Conservation (phyloP, 2,888 invertebrate genomes). For the Erynnis tages region DNA sequence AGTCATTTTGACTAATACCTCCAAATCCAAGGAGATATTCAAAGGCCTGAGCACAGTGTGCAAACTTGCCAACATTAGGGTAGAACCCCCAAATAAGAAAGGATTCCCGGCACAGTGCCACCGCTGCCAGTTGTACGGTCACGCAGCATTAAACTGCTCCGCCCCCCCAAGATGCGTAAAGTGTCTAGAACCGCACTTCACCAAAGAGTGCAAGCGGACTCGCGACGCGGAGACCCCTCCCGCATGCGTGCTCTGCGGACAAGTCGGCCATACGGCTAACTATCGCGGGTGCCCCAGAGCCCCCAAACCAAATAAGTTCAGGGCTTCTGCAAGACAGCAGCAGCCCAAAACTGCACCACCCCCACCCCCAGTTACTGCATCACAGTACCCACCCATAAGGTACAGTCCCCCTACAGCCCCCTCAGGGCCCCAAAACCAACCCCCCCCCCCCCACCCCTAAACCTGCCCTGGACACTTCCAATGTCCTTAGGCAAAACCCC, state of each 20-base stretch:
- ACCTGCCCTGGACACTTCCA: too few relatives aligned
- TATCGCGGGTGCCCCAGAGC: slow-evolving; percentile 22
- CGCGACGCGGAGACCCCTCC: not conserved
- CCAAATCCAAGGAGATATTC: not conserved
- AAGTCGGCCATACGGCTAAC: slow-evolving; percentile 23
- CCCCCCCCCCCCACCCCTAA: too few relatives aligned
- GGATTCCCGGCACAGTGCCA: slow-evolving; percentile 7
- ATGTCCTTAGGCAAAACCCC: too few relatives aligned
- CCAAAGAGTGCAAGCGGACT: slow-evolving; percentile 1
- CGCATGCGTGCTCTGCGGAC: slow-evolving; percentile 12
- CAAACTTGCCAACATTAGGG: not conserved
- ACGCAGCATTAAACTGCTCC: not conserved
- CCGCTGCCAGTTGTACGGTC: slow-evolving; percentile 16
- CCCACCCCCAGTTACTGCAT: not conserved
- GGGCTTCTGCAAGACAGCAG: too few relatives aligned
- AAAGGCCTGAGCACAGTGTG: not conserved
- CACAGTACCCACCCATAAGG: too few relatives aligned
- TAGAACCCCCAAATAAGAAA: not conserved
- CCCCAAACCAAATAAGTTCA: not conserved
- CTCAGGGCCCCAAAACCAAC: too few relatives aligned
- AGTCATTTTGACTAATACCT: not conserved
- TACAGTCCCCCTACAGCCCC: too few relatives aligned
- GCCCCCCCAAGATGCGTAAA: slow-evolving; percentile 27
- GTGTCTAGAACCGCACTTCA: slow-evolving; percentile 24
- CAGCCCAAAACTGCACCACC: not conserved